These are phyloP conservation scores for Stenodera caucasica DNA, from an alignment of 2,888 invertebrate species.

Conservation along the genomic window DNA sequence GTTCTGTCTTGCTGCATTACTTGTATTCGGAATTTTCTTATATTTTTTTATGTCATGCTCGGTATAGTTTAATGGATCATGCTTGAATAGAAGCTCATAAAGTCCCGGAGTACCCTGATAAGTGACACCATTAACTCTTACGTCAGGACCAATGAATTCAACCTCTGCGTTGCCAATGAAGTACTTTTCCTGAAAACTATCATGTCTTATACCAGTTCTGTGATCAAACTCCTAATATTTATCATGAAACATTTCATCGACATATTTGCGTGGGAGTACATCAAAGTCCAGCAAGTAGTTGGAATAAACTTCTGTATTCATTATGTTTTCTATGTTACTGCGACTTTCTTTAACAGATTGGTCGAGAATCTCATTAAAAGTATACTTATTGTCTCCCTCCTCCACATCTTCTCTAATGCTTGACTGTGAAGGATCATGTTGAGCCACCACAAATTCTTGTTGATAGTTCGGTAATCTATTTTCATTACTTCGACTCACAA, in stretches of 20 bases:
- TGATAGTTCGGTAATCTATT: too few relatives aligned
- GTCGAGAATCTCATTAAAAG: too few relatives aligned
- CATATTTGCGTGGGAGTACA: conserved; percentile 5
- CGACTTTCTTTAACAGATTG: too few relatives aligned
- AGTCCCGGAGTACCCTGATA: conserved; percentile 5
- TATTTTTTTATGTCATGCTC: not conserved
- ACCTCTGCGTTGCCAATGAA: conserved; percentile 9
- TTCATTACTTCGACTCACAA: too few relatives aligned
- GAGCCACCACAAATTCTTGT: too few relatives aligned
- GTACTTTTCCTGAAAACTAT: not conserved
- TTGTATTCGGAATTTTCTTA: conserved; percentile 4
- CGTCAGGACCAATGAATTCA: not conserved
- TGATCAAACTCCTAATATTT: conserved; percentile 10
- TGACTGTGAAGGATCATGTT: too few relatives aligned
- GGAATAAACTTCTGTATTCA: not conserved
- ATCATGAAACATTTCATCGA: conserved; percentile 9
- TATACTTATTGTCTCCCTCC: too few relatives aligned
- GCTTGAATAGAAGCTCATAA: conserved; percentile 13
- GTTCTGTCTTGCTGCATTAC: not conserved
- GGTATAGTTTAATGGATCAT: conserved; percentile 7
- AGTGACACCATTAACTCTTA: not conserved
- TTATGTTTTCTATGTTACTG: too few relatives aligned
- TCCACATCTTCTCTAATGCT: too few relatives aligned
- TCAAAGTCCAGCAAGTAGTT: not conserved
- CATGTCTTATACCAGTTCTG: conserved; percentile 7